phyloP scores from a whole-genome alignment of 2,797 vertebrate species.

The Spinibarbus caldwelli region DNA sequence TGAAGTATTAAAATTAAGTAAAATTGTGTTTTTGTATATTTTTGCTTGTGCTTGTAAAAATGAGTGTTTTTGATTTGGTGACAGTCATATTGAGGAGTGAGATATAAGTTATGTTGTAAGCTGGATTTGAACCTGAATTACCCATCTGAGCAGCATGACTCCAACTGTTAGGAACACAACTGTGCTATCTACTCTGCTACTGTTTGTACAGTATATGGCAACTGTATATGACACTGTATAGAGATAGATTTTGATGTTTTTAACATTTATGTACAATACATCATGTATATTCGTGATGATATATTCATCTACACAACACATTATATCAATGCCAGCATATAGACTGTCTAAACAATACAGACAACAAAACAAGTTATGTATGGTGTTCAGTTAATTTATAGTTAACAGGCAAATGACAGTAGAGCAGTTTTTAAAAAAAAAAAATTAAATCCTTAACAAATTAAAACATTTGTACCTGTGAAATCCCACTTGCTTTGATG shows the following conservation, averaged over 20 bases:
- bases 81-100: not conserved
- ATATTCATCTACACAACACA: not conserved
- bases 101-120: not conserved
- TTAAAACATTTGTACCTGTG: not conserved
- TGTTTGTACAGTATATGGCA: not conserved
- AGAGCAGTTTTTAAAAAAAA: too few relatives aligned
- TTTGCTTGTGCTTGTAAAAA: not conserved
- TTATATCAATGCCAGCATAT: not conserved
- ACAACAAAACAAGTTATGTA: slow-evolving; percentile 2
- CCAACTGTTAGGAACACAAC: not conserved
- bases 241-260: not conserved
- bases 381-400: not conserved
- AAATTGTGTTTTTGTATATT: not conserved
- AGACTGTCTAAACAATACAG: not conserved
- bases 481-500: slow-evolving; percentile 6
- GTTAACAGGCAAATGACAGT: not conserved
- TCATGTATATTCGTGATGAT: not conserved
- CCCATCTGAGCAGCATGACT: not conserved
- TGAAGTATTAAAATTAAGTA: too few relatives aligned
- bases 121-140: not conserved
- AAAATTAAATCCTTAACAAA: not conserved
- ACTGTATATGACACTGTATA: not conserved
- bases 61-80: not conserved
- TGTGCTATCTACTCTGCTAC: not conserved
- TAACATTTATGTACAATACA: not conserved